Percentiles rank a stretch among this genome's conserved stretches.
Conservation (phyloP, 1,140 invertebrate species). For the Cryptotermes secundus region DNA sequence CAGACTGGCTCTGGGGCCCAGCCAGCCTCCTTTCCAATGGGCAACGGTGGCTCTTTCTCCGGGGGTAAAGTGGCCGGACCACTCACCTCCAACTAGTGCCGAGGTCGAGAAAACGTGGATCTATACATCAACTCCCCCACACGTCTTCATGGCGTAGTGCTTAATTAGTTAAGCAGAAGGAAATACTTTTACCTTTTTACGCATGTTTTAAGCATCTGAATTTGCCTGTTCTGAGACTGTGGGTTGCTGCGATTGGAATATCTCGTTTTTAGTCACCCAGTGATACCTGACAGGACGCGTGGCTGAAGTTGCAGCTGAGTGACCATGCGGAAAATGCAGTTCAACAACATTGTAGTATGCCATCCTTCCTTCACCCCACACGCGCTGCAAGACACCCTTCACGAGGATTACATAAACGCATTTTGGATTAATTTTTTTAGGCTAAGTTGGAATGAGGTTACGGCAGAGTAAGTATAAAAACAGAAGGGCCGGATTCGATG, state of each 20-base stretch:
- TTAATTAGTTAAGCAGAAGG: too few species aligned
- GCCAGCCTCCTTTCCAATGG: too few species aligned
- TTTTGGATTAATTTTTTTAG: constrained; percentile 1
- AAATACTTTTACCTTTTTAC: too few species aligned
- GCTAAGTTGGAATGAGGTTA: not conserved
- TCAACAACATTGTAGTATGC: not conserved
- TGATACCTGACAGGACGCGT: constrained; percentile 9
- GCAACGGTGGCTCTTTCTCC: too few species aligned
- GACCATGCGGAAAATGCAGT: constrained; percentile 10
- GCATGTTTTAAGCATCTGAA: too few species aligned
- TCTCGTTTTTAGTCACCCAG: not conserved
- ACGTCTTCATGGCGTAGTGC: too few species aligned
- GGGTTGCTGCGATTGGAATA: not conserved
- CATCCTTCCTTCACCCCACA: not conserved
- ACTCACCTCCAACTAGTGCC: too few species aligned
- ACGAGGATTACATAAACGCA: not conserved
- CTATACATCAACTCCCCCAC: too few species aligned
- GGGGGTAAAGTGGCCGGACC: too few species aligned
- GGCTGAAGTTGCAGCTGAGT: not conserved
- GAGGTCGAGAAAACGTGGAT: too few species aligned
- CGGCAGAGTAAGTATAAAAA: not conserved
- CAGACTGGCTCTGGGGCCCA: too few species aligned
- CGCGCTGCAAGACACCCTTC: not conserved
- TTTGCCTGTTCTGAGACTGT: too few species aligned
- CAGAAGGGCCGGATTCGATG: not conserved